phyloP scores from a whole-genome alignment of 2,888 invertebrate genomes.

The Syrista parreyssii region DNA sequence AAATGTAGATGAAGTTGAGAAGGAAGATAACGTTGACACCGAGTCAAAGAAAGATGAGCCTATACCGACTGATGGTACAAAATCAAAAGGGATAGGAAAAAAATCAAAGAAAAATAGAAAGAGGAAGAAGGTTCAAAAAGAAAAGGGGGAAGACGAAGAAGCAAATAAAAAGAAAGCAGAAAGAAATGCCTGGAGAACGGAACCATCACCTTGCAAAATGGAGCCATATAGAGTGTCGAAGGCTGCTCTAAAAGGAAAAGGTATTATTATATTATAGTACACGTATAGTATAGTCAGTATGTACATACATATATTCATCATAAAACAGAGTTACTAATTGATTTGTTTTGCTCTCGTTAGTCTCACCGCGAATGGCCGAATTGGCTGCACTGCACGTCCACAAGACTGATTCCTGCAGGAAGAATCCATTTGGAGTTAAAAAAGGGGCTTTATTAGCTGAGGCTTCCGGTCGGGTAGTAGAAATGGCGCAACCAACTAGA shows the following conservation, averaged over 20 bases:
- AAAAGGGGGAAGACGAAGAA: slow-evolving; percentile 2
- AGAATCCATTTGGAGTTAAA: slow-evolving; percentile 38
- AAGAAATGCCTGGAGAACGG: slow-evolving; percentile 45
- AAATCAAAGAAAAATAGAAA: neutral
- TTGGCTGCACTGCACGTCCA: slow-evolving; percentile 31
- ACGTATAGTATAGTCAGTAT: neutral
- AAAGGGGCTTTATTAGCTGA: slow-evolving; percentile 39
- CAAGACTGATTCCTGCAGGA: slow-evolving; percentile 12
- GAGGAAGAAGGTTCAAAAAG: neutral
- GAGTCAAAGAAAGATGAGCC: slow-evolving; percentile 3
- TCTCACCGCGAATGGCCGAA: slow-evolving; percentile 28
- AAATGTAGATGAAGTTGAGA: neutral
- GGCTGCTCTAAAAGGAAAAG: slow-evolving; percentile 35
- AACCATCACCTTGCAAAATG: slow-evolving; percentile 34
- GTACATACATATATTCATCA: neutral
- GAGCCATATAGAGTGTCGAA: slow-evolving; percentile 32
- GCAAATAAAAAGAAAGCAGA: slow-evolving; percentile 24
- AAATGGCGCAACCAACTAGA: slow-evolving; percentile 40
- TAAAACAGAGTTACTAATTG: neutral
- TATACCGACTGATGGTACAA: neutral
- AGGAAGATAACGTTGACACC: neutral
- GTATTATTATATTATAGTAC: slow-evolving; percentile 26
- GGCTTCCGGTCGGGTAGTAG: slow-evolving; percentile 25
- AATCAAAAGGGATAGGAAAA: neutral
- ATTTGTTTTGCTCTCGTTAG: slow-evolving; percentile 25